A percentile compares a stretch with the other conserved stretches of the same genome.
Evolutionary conservation across 1,140 invertebrate species (phyloP).

Genomic region (Contarinia nasturtii): DNA sequence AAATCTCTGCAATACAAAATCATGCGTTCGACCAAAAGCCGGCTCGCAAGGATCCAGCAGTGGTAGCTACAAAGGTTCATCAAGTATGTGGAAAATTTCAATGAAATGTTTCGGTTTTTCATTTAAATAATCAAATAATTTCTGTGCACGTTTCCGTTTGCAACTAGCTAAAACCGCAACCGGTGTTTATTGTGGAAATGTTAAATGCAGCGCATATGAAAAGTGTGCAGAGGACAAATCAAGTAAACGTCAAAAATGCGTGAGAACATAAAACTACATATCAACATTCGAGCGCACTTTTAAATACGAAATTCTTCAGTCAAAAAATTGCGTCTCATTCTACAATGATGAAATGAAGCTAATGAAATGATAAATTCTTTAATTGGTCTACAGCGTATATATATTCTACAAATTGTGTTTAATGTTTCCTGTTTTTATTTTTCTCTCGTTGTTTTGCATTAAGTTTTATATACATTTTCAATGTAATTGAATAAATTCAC

Average conservation of each 20-base stretch:
- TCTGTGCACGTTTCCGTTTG: neutral
- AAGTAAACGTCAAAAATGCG: constrained; percentile 44
- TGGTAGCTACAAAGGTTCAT: constrained; percentile 15
- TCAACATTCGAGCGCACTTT: too few species aligned
- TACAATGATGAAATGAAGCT: too few species aligned
- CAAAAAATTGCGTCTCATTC: too few species aligned
- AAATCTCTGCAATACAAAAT: constrained; percentile 44
- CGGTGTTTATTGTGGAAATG: constrained; percentile 41
- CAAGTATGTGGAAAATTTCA: neutral
- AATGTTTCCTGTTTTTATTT: too few species aligned
- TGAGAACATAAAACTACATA: constrained; percentile 26
- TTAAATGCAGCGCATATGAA: constrained; percentile 41
- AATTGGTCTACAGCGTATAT: too few species aligned
- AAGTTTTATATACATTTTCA: too few species aligned
- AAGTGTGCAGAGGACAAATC: constrained; percentile 41
- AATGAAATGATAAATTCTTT: too few species aligned
- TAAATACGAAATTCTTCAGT: too few species aligned
- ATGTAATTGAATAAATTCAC: too few species aligned
- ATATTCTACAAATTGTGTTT: too few species aligned
- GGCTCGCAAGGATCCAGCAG: constrained; percentile 2
- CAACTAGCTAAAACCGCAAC: constrained; percentile 15
- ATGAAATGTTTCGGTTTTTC: neutral
- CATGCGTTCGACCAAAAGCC: constrained; percentile 32
- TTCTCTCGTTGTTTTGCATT: too few species aligned
- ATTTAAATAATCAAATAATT: constrained; percentile 4